phyloP scores from a whole-genome alignment of 2,888 invertebrate species.

The Fabriciana adippe region DNA sequence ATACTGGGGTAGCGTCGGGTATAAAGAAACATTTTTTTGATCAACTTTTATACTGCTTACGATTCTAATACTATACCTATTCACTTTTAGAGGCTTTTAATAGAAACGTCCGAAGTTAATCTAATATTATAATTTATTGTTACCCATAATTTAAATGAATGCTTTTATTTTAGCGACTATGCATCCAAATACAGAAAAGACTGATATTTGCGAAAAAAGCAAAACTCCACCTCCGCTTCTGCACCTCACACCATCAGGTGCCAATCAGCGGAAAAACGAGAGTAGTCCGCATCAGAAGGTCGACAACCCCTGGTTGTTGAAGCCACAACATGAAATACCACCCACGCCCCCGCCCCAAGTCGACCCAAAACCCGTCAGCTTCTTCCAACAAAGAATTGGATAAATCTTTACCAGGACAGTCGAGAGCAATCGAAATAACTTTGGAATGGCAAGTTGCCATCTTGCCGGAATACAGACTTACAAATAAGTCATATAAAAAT shows the following conservation, averaged over 20 bases:
- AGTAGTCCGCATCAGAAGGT: constrained; percentile 50
- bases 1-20: too few species aligned
- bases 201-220: constrained; percentile 62
- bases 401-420: constrained; percentile 46
- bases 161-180: constrained; percentile 49
- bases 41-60: too few species aligned
- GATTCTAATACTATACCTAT: too few species aligned
- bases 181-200: constrained; percentile 72
- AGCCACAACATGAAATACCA: constrained; percentile 72
- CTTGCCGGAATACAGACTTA: constrained; percentile 63
- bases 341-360: constrained; percentile 72
- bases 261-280: constrained; percentile 57
- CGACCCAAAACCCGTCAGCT: constrained; percentile 60
- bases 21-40: too few species aligned
- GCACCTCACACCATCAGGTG: constrained; percentile 66
- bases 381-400: constrained; percentile 72
- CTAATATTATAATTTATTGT: constrained; percentile 7
- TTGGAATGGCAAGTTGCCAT: constrained; percentile 72
- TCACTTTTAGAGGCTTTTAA: too few species aligned
- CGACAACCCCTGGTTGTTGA: constrained; percentile 66
- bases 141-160: background rate
- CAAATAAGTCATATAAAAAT: constrained; percentile 67
- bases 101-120: background rate
- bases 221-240: constrained; percentile 61
- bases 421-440: constrained; percentile 42